Base-by-base conservation (phyloP, 1,140 invertebrate genomes). In the Stegodyphus mimosarum region DNA sequence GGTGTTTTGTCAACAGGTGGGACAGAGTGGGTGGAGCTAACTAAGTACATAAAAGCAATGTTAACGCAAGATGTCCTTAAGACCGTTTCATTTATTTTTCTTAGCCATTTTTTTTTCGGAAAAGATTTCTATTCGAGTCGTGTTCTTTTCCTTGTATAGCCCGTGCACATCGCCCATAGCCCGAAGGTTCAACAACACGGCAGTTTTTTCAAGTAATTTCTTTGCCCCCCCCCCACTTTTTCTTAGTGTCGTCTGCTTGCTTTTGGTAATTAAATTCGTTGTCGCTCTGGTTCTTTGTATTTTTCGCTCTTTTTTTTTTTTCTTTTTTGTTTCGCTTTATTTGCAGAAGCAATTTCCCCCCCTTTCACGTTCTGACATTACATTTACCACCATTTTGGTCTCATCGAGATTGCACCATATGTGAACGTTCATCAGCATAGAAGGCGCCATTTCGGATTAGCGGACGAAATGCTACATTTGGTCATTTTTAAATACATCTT, bases 1-100 rank as follows among this genome's bases (percentile, higher is more conserved):
- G 80, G 80, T 63, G 80, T 83, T 83, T 74, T 64, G 48, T 66
- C 48, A 83, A 74, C 80, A 83, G 80, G 71, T 83, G 80, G 55
- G 18, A 63, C 67, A 60, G 13, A 60, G 78, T 72, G 48, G 80
- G 80, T 74, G 80, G 80, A 83, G 80, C 60, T 71, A 67, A 51
- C 69, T 49, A 74, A 66, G 72, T 73, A 83, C 69, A 83, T 74
- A 74, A 83, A 74, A 73, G 80, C 55, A 48, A 52, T 70, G 53
- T 33, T 33, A 67, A 49, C 52, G 53, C 80, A 83, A 48, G 80
- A 67, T 70, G 80, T 83, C 80, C 80, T 83, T 72, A 48, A 71
- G 69, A 60, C 15, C 5, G 55, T 60, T 60, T 60, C 7, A 48
- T 73, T 74, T 74, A 49, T 2, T 66, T 74, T 73, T 72, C 49